These are phyloP conservation scores for Drosophila nr. perissopoda DNA, from an alignment of 2,888 invertebrate genomes.

Conservation along the genomic window DNA sequence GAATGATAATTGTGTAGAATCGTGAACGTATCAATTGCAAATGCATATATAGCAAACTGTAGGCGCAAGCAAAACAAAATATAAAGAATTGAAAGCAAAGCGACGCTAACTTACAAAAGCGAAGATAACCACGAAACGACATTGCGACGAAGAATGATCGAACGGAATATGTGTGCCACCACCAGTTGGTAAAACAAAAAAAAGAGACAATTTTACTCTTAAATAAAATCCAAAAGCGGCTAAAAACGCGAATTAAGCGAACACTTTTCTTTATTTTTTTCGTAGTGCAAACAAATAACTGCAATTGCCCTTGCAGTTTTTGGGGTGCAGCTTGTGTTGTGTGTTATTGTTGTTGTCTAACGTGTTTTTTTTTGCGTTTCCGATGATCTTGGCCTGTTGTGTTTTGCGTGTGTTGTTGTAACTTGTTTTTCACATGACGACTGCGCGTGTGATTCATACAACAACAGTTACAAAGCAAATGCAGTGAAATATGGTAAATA, in stretches of 20 bases:
- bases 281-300: constrained; percentile 26
- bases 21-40: constrained; percentile 44
- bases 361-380: constrained; percentile 58
- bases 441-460: constrained; percentile 71
- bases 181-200: constrained; percentile 41
- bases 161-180: constrained; percentile 54
- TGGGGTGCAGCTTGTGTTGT: constrained; percentile 51
- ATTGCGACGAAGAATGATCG: constrained; percentile 57
- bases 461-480: constrained; percentile 44
- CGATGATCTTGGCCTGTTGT: constrained; percentile 74
- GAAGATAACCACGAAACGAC: constrained; percentile 60
- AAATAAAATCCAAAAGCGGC: constrained; percentile 37
- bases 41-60: constrained; percentile 27
- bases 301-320: constrained; percentile 40
- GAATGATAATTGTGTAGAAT: constrained; percentile 40
- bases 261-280: constrained; percentile 19
- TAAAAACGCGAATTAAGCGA: constrained; percentile 38
- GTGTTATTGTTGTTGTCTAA: constrained; percentile 54
- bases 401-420: constrained; percentile 53
- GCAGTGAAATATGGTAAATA: constrained; percentile 62
- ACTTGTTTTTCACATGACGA: constrained; percentile 67
- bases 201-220: constrained; percentile 39
- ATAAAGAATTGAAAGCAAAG: constrained; percentile 29
- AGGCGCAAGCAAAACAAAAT: constrained; percentile 33
- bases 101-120: constrained; percentile 50